Evolutionary conservation across 64 coral and sea anemone species (phyloP).

Genomic region (Stichodactyla mertensii): DNA sequence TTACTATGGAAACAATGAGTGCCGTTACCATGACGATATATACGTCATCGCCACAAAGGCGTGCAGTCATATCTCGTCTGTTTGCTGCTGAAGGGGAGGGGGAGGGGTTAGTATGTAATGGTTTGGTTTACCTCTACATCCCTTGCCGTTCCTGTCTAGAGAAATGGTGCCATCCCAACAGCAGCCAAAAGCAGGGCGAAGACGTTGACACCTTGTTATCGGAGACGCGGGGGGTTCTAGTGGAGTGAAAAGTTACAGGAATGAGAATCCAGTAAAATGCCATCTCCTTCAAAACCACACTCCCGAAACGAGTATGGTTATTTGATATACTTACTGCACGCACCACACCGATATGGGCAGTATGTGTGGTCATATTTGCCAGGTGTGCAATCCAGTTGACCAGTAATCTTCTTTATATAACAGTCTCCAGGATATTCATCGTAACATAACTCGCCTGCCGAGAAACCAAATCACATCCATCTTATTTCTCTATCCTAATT

Average conservation of each 20-base stretch:
- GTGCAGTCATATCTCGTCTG: no score
- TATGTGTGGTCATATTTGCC: not conserved
- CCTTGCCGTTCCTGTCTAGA: not conserved
- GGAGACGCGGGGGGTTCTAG: not conserved
- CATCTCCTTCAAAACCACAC: no score
- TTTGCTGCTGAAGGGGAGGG: no score
- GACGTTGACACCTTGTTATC: not conserved
- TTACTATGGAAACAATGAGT: not conserved
- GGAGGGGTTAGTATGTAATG: not conserved
- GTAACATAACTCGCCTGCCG: not conserved
- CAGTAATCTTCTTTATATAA: not conserved
- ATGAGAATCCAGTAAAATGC: not conserved
- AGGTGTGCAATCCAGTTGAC: not conserved
- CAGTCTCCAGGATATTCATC: not conserved
- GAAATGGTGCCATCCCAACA: conserved; percentile 8
- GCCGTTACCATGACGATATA: not conserved
- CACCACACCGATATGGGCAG: not conserved
- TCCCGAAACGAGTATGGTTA: no score
- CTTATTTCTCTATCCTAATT: not conserved
- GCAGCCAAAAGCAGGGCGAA: not conserved
- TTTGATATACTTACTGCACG: not conserved
- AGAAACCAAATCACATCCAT: not conserved
- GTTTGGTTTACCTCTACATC: not conserved
- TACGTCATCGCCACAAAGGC: no score
- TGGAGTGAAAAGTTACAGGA: not conserved